These are phyloP conservation scores for Micoletzkya japonica DNA, from an alignment of 2,888 invertebrate genomes.

Conservation along the genomic window DNA sequence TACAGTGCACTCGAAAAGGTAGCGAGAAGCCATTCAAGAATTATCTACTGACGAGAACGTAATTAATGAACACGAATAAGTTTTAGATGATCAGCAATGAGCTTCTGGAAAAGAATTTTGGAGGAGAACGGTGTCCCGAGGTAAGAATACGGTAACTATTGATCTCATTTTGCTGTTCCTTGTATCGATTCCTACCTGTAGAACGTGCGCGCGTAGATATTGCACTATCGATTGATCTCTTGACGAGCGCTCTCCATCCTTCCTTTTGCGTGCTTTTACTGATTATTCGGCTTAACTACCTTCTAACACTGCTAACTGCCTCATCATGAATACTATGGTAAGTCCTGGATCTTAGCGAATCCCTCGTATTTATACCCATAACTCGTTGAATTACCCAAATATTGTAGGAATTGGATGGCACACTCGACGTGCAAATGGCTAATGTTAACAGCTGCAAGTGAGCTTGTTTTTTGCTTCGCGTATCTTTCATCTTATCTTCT, in stretches of 20 bases:
- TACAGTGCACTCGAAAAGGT: neutral
- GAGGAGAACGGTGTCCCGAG: conserved; percentile 31
- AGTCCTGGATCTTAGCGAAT: too few species aligned
- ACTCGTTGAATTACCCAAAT: neutral
- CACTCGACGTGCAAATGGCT: conserved; percentile 43
- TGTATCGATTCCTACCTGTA: neutral
- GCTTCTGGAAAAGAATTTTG: conserved; percentile 39
- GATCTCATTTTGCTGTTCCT: neutral
- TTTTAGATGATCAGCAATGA: conserved; percentile 33
- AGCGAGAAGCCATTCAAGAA: neutral
- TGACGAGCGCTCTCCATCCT: too few species aligned
- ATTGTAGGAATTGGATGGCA: conserved; percentile 40
- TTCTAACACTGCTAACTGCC: too few species aligned
- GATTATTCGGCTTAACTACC: too few species aligned
- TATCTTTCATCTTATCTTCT: neutral
- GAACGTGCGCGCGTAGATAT: neutral
- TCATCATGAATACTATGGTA: too few species aligned
- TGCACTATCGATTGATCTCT: neutral
- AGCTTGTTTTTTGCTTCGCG: neutral
- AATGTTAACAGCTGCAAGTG: conserved; percentile 28
- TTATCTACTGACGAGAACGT: neutral
- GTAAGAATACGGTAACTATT: neutral
- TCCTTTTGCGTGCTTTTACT: too few species aligned
- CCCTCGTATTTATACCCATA: neutral
- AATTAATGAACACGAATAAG: too few species aligned